Conservation (phyloP, 2,113 vertebrate species). For the Nansenia antarctica region DNA sequence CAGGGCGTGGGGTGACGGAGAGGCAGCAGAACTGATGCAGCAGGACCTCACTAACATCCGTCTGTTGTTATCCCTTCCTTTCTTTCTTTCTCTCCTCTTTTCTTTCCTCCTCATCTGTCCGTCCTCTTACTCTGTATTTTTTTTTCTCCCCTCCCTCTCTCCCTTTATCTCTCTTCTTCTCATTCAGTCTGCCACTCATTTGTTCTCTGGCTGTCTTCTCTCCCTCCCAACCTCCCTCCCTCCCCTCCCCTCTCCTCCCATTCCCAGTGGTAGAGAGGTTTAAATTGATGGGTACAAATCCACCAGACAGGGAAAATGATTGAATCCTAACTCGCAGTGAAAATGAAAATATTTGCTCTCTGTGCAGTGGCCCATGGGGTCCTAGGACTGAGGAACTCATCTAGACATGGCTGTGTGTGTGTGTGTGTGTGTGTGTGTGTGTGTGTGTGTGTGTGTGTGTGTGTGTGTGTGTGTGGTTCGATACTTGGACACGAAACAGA, state of each 20-base stretch:
- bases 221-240: background rate
- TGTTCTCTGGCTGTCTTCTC: background rate
- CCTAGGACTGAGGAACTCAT: conserved; percentile 11
- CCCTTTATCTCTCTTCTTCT: background rate
- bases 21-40: too few species aligned
- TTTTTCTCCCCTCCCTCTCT: background rate
- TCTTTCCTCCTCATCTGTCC: conserved; percentile 4
- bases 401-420: background rate
- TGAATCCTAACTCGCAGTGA: conserved; percentile 49
- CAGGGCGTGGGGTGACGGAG: conserved; percentile 23
- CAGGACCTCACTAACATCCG: conserved; percentile 6
- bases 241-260: conserved; percentile 1
- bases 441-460: conserved; percentile 3
- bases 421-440: conserved; percentile 2
- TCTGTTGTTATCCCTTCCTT: conserved; percentile 10
- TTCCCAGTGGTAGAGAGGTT: conserved; percentile 30
- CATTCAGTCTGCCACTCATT: background rate
- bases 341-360: conserved; percentile 60
- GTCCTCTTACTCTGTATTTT: conserved; percentile 22
- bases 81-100: conserved; percentile 2
- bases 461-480: background rate
- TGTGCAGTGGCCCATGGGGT: conserved; percentile 44
- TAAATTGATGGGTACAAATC: conserved; percentile 58
- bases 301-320: conserved; percentile 58
- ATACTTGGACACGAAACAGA: background rate